Percentiles rank a stretch among this genome's conserved stretches.
phyloP scores from a whole-genome alignment of 2,113 vertebrate genomes.

The Nymphicus hollandicus region DNA sequence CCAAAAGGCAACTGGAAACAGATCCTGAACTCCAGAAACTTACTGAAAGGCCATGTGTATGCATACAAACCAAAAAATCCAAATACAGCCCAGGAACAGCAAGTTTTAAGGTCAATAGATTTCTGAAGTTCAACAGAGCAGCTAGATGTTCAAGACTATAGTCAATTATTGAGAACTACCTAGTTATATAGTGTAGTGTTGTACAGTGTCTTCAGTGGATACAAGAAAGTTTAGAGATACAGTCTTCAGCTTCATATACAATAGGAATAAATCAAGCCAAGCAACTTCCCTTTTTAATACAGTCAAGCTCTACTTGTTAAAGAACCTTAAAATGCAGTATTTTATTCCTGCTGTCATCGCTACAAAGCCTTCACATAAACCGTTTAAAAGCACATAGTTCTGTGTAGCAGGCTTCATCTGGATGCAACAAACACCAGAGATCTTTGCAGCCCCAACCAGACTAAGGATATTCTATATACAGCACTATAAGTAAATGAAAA shows the following conservation, averaged over 20 bases:
- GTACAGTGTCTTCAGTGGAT: not conserved
- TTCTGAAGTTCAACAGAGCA: not conserved
- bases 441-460: not conserved
- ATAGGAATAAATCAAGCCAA: not conserved
- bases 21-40: not conserved
- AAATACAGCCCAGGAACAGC: not conserved
- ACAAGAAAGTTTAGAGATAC: not conserved
- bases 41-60: not conserved
- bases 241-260: not conserved
- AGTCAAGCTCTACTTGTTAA: not conserved
- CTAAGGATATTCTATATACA: not conserved
- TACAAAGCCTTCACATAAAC: not conserved
- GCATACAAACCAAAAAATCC: not conserved
- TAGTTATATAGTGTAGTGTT: fast-evolving
- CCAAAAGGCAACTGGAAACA: not conserved
- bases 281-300: not conserved
- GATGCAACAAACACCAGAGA: not conserved
- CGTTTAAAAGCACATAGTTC: not conserved
- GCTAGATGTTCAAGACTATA: not conserved
- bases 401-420: not conserved
- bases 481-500: not conserved
- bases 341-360: not conserved
- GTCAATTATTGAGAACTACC: not conserved
- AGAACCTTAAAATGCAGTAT: not conserved
- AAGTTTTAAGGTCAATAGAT: not conserved